phyloP scores from a whole-genome alignment of 2,888 invertebrate species.

The Hesperia comma region DNA sequence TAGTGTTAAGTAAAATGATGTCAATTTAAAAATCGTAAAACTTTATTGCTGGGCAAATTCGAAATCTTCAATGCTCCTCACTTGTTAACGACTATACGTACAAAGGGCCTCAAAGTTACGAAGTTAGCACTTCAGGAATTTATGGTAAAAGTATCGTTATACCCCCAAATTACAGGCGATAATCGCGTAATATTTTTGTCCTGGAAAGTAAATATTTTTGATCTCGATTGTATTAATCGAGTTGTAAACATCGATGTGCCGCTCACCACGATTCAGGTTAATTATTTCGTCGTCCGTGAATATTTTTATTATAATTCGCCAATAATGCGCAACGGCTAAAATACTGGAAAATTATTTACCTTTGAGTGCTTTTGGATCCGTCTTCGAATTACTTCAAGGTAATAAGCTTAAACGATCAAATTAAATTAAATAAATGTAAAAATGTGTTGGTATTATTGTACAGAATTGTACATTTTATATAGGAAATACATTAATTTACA shows the following conservation, averaged over 20 bases:
- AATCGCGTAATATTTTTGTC: constrained; percentile 4
- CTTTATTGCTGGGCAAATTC: constrained; percentile 58
- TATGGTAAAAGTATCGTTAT: neutral
- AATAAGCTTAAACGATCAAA: constrained; percentile 15
- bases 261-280: constrained; percentile 50
- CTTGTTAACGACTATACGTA: constrained; percentile 31
- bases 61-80: constrained; percentile 38
- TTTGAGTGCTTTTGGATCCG: constrained; percentile 22
- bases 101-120: constrained; percentile 5
- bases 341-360: constrained; percentile 17
- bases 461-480: neutral
- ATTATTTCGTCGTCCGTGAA: constrained; percentile 46
- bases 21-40: constrained; percentile 75
- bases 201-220: constrained; percentile 6
- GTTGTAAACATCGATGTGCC: constrained; percentile 38
- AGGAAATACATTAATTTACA: neutral
- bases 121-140: neutral
- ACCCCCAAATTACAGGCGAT: neutral
- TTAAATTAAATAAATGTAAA: constrained; percentile 21
- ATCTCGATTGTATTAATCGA: constrained; percentile 37
- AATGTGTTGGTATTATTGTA: constrained; percentile 22
- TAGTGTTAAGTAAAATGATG: constrained; percentile 53
- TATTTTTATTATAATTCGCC: constrained; percentile 40
- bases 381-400: constrained; percentile 21
- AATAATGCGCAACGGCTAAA: constrained; percentile 22